Conservation (phyloP, 2,113 vertebrate species). For the Chionomys nivalis region DNA sequence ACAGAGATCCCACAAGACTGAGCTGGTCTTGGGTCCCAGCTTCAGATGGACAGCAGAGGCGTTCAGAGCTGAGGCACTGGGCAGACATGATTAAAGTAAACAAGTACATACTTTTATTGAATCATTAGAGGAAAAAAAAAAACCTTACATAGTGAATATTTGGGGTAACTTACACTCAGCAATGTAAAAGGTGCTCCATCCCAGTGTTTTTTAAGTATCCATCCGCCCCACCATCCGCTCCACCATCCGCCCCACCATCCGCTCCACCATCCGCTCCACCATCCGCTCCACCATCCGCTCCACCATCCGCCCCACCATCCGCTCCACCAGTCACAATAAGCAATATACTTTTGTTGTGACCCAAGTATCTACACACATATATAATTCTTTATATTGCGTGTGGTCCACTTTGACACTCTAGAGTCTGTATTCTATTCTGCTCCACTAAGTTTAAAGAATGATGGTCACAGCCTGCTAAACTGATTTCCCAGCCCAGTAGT, state of each 20-base stretch:
- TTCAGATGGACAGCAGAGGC: neutral
- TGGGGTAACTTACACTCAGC: neutral
- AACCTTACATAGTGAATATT: neutral
- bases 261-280: no score
- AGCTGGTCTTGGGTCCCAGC: neutral
- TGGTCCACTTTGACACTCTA: neutral
- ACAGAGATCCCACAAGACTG: neutral
- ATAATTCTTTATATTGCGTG: neutral
- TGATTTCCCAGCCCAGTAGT: neutral
- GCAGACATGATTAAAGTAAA: neutral
- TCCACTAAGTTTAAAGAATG: constrained; percentile 4
- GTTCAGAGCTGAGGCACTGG: no score
- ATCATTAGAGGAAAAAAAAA: neutral
- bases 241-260: no score
- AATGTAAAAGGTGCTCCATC: neutral
- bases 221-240: no score
- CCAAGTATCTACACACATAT: neutral
- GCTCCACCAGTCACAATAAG: neutral
- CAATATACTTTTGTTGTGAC: constrained; percentile 25
- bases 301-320: no score
- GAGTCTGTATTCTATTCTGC: neutral
- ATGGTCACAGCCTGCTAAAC: neutral
- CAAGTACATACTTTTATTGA: neutral
- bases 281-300: no score
- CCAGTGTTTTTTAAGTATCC: neutral